Evolutionary conservation across 2,797 vertebrate genomes (phyloP), one percentile per base, ranked within the genome.

Genomic region (Catostomus latipinnis): DNA sequence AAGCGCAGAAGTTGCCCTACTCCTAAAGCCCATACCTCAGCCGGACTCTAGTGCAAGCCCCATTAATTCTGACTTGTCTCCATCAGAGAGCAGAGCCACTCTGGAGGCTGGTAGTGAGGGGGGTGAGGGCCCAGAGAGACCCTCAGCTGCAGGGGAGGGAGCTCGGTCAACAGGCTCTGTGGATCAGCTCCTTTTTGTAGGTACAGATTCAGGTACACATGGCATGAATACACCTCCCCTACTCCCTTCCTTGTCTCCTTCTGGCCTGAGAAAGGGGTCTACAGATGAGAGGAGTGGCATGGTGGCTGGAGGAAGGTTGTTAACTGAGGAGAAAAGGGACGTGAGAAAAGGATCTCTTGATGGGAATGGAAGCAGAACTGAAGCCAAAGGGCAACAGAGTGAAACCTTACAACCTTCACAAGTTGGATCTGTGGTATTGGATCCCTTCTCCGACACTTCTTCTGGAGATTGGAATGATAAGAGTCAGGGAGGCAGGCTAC

Each of bases 1-100:
- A 87, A 97, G 96, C 72, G 96, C 97, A 0, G 98, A 99, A 87
- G 89, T 99, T 45, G 95, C 97, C 71, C 92, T 99, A 81, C 89
- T 99, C 49, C 90, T 99, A 61, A 96, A 96, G 83, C 98, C 98
- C 1, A 87, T 96, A 78, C 88, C 94, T 68, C 94, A 89, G 69
- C 82, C 92, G 65, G 94, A 93, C 82, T 76, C 87, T 7, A 65
- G 70, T 90, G 14, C 90, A 93, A 94, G 93, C 82, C 93, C 94
- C 0, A 0, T 90, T 63, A 93, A 89, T 45, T 93, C 95, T 0
- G 93, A 96, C 75, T 90, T 94, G 54, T 96, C 95, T 0, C 95
- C 95, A 1, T 87, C 95, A 4, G 96, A 95, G 89, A 95, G 95
- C 82, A 89, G 91, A 79, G 94, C 91, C 75, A 83, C 90, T 74